A percentile compares a stretch with the other conserved stretches of the same genome.
These are phyloP conservation scores for Urocolius indicus DNA, from an alignment of 2,113 vertebrate species.

Conservation along the genomic window DNA sequence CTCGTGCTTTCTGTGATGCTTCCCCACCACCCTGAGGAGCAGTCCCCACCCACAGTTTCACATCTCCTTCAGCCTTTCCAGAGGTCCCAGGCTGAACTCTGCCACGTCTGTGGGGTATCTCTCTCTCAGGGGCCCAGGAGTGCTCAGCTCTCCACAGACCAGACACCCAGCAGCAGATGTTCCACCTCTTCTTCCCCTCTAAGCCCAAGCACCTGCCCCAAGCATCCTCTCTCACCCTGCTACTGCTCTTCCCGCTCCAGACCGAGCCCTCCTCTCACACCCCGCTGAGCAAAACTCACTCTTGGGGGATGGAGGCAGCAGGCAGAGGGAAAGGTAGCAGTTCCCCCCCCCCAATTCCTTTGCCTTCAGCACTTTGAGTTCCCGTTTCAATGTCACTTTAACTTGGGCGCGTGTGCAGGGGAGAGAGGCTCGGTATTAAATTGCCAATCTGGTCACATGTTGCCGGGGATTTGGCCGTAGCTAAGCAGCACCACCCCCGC, in stretches of 20 bases:
- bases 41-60: not conserved
- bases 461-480: slow-evolving; percentile 61
- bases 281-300: not conserved
- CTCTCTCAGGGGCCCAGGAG: too few relatives aligned
- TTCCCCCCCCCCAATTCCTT: not conserved
- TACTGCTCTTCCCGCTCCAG: not conserved
- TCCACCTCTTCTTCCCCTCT: not conserved
- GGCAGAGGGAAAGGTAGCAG: not conserved
- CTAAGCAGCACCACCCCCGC: slow-evolving; percentile 53
- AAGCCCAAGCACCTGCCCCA: fast-evolving
- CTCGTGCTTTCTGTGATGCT: not conserved
- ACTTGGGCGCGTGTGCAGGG: not conserved
- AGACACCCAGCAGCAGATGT: not conserved
- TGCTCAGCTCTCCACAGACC: not conserved
- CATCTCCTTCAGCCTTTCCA: not conserved
- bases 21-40: not conserved
- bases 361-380: not conserved
- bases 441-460: slow-evolving; percentile 50
- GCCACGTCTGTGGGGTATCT: fast-evolving
- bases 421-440: slow-evolving; percentile 20
- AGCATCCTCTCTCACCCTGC: not conserved
- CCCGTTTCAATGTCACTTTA: slow-evolving; percentile 57
- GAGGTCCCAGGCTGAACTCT: not conserved
- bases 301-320: fast-evolving
- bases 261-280: not conserved